Evolutionary conservation across 2,797 vertebrate genomes (phyloP).

Genomic region (Gouania willdenowi): DNA sequence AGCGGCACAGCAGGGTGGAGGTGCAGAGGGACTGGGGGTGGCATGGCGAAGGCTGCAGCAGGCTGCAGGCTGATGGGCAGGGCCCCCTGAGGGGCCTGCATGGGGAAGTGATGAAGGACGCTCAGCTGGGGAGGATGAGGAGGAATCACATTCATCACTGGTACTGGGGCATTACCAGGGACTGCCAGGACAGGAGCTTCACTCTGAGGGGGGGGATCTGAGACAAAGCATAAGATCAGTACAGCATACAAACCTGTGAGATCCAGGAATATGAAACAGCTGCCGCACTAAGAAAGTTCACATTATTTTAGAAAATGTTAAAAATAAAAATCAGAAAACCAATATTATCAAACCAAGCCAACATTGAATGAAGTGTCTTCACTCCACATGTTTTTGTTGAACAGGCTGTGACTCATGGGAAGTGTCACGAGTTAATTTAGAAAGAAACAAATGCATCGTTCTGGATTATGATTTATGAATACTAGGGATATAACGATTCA

Average conservation of each 20-base stretch:
- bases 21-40: conserved; percentile 85
- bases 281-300: background rate
- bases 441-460: too few relatives aligned
- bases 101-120: conserved; percentile 79
- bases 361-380: too few relatives aligned
- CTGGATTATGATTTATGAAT: too few relatives aligned
- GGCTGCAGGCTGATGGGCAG: conserved; percentile 82
- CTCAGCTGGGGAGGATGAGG: conserved; percentile 83
- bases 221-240: background rate
- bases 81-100: conserved; percentile 74
- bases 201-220: conserved; percentile 80
- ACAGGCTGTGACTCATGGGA: too few relatives aligned
- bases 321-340: too few relatives aligned
- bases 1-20: conserved; percentile 84
- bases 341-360: too few relatives aligned
- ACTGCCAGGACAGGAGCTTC: conserved; percentile 80
- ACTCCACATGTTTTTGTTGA: too few relatives aligned
- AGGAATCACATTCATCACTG: conserved; percentile 83
- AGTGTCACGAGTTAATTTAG: too few relatives aligned
- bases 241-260: too few relatives aligned
- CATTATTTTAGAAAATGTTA: too few relatives aligned
- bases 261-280: too few relatives aligned
- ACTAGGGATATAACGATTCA: too few relatives aligned
- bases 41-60: conserved; percentile 78
- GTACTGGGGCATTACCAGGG: conserved; percentile 77